Evolutionary conservation across 2,113 vertebrate genomes (phyloP).

Genomic region (Gymnocephalus cernua): DNA sequence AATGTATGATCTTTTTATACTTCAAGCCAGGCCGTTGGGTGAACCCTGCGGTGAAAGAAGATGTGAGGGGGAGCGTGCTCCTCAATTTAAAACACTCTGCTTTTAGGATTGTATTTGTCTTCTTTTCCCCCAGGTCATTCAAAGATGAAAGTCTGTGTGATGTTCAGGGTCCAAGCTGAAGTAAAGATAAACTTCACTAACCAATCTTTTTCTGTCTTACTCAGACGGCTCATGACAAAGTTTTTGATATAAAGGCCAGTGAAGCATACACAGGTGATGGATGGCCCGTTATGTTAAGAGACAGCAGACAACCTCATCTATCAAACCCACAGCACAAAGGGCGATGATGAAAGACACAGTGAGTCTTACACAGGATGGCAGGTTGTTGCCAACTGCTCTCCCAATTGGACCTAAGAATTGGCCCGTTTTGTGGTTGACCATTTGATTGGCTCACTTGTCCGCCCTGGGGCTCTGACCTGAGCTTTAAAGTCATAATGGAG

Average conservation of each 20-base stretch:
- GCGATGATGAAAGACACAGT: conserved; percentile 42
- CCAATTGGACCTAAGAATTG: conserved; percentile 63
- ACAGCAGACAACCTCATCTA: conserved; percentile 47
- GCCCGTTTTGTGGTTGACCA: conserved; percentile 43
- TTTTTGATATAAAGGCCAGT: conserved; percentile 36
- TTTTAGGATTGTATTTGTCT: conserved; percentile 69
- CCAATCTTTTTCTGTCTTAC: conserved; percentile 28
- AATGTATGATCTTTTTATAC: conserved; percentile 60
- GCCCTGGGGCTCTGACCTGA: conserved; percentile 71
- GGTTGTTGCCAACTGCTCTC: conserved; percentile 39
- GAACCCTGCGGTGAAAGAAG: conserved; percentile 58
- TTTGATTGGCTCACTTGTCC: conserved; percentile 68
- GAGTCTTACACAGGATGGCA: conserved; percentile 68
- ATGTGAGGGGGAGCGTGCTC: conserved; percentile 38
- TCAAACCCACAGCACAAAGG: conserved; percentile 29
- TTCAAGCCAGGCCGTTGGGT: conserved; percentile 63
- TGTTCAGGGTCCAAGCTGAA: conserved; percentile 39
- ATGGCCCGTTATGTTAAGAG: conserved; percentile 15
- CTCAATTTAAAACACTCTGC: conserved; percentile 65
- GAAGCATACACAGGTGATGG: conserved; percentile 52
- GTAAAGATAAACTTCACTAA: conserved; percentile 47
- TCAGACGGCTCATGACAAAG: conserved; percentile 16
- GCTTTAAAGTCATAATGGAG: conserved; percentile 79
- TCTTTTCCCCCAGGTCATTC: conserved; percentile 57
- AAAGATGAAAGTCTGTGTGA: conserved; percentile 70